Evolutionary conservation across 2,888 invertebrate genomes (phyloP).

Genomic region (Panzeria rudis): DNA sequence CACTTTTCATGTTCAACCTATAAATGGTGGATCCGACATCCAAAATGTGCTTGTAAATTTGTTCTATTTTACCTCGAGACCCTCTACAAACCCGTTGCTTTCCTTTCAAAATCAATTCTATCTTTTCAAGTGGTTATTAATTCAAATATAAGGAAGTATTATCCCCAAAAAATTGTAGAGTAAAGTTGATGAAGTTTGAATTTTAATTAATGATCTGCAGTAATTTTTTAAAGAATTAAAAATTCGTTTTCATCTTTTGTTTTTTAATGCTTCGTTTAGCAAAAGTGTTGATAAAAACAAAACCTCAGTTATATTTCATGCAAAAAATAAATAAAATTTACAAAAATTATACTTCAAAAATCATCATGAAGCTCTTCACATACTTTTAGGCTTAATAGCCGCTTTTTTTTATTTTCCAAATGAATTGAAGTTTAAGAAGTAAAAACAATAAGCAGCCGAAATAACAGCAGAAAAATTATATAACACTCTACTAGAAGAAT

Average conservation of each 20-base stretch:
- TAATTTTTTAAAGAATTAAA: neutral
- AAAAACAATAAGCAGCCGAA: constrained; percentile 35
- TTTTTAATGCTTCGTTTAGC: constrained; percentile 54
- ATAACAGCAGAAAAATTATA: constrained; percentile 46
- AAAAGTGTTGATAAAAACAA: constrained; percentile 66
- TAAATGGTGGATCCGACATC: too few species aligned
- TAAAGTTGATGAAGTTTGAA: neutral
- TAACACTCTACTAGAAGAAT: constrained; percentile 53
- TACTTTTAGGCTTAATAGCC: constrained; percentile 67
- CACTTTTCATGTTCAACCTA: too few species aligned
- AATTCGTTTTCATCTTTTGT: constrained; percentile 7
- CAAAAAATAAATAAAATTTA: constrained; percentile 16
- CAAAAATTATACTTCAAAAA: constrained; percentile 64
- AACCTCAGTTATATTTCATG: neutral
- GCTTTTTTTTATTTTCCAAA: constrained; percentile 61
- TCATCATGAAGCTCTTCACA: constrained; percentile 62
- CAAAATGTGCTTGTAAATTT: too few species aligned
- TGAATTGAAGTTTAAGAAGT: constrained; percentile 65
- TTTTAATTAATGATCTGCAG: neutral
- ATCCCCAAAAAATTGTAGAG: too few species aligned
- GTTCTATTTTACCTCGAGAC: too few species aligned
- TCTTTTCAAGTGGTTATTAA: neutral
- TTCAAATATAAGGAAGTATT: neutral
- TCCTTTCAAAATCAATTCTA: neutral
- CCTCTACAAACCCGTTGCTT: too few species aligned